phyloP scores from a whole-genome alignment of 2,797 vertebrate genomes.

The Avahi laniger region DNA sequence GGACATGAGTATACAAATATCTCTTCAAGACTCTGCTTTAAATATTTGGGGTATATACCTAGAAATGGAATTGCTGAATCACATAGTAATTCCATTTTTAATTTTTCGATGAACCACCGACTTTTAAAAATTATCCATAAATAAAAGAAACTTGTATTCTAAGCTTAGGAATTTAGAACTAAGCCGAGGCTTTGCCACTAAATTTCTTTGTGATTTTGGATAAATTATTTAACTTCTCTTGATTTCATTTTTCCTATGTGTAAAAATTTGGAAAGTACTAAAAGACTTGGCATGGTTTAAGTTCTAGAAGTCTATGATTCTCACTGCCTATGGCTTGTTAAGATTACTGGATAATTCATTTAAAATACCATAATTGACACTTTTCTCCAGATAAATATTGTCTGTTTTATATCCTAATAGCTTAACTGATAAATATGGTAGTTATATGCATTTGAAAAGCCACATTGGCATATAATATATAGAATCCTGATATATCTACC shows the following conservation, averaged over 20 bases:
- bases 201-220: not conserved
- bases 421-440: slow-evolving; percentile 66
- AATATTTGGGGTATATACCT: not conserved
- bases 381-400: slow-evolving; percentile 62
- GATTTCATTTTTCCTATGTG: not conserved
- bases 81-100: not conserved
- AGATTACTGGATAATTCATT: slow-evolving; percentile 41
- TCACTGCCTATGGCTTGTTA: not conserved
- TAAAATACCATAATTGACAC: slow-evolving; percentile 71
- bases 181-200: not conserved
- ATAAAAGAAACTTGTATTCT: not conserved
- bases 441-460: slow-evolving; percentile 69
- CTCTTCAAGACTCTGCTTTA: not conserved
- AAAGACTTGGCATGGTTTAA: not conserved
- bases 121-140: not conserved
- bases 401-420: slow-evolving; percentile 75
- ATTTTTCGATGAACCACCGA: not conserved
- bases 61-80: not conserved
- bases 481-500: not conserved
- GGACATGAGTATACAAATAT: not conserved
- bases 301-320: not conserved
- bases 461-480: slow-evolving; percentile 76
- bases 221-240: not conserved
- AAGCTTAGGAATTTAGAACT: not conserved
- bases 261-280: not conserved